phyloP scores from a whole-genome alignment of 2,113 vertebrate species.

The Misgurnus anguillicaudatus region DNA sequence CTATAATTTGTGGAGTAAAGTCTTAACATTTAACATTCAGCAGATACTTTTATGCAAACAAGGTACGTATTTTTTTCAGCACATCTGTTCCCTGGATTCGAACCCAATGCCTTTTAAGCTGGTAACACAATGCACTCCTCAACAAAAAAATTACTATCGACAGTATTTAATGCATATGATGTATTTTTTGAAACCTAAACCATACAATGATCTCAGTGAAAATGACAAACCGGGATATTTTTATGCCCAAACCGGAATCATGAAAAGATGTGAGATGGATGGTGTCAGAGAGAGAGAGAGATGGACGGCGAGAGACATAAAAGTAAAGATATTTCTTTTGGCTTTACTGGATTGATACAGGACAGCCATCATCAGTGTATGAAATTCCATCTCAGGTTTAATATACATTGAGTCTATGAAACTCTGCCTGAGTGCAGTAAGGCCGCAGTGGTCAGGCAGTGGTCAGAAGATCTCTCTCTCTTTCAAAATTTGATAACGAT shows the following conservation, averaged over 20 bases:
- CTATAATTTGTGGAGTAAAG: too few species aligned
- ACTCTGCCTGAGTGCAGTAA: slow-evolving; percentile 49
- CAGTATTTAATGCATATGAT: slow-evolving; percentile 12
- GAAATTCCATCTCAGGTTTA: slow-evolving; percentile 66
- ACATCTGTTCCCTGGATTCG: too few species aligned
- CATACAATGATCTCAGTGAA: slow-evolving; percentile 36
- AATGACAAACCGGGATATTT: slow-evolving; percentile 12
- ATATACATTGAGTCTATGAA: slow-evolving; percentile 57
- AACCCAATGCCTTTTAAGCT: too few species aligned
- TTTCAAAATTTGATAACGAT: slow-evolving; percentile 58
- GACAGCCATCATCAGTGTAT: slow-evolving; percentile 54
- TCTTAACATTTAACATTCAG: too few species aligned
- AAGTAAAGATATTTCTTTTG: slow-evolving; percentile 53
- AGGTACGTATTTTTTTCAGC: too few species aligned
- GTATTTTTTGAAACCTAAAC: slow-evolving; percentile 11
- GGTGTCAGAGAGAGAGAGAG: slow-evolving; percentile 29
- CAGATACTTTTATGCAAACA: too few species aligned
- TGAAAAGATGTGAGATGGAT: slow-evolving; percentile 19
- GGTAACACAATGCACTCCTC: not conserved
- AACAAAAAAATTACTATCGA: not conserved
- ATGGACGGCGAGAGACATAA: slow-evolving; percentile 20
- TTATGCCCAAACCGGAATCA: slow-evolving; percentile 41
- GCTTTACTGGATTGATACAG: slow-evolving; percentile 25
- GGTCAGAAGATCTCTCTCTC: slow-evolving; percentile 41
- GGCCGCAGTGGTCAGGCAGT: slow-evolving; percentile 38